A percentile compares a stretch with the other conserved stretches of the same genome.
Conservation (phyloP, 2,888 invertebrate genomes). For the Mylabris sibirica region DNA sequence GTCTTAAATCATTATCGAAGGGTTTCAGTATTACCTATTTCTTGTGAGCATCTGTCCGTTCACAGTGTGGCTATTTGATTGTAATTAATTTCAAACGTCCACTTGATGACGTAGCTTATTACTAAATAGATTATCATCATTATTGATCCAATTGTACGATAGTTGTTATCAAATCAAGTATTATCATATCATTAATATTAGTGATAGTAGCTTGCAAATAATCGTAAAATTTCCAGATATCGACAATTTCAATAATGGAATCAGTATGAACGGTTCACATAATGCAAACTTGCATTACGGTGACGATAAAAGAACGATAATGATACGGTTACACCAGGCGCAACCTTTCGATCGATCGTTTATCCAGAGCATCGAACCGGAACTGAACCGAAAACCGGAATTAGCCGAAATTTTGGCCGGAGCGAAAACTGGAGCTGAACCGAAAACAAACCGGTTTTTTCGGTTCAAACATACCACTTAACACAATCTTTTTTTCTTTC, state of each 20-base stretch:
- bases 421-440: no score
- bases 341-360: neutral
- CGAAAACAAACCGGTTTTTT: no score
- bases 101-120: neutral
- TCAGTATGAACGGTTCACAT: neutral
- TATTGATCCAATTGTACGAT: slow-evolving; percentile 12
- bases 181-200: slow-evolving; percentile 41
- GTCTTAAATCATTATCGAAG: slow-evolving; percentile 12
- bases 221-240: slow-evolving; percentile 5
- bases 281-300: neutral
- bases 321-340: neutral
- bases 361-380: no score
- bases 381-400: no score
- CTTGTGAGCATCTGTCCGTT: slow-evolving; percentile 11
- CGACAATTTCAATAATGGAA: neutral
- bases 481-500: no score
- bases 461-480: no score
- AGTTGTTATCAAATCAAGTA: slow-evolving; percentile 36
- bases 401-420: no score
- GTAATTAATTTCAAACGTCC: slow-evolving; percentile 11
- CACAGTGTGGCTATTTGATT: slow-evolving; percentile 12
- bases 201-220: slow-evolving; percentile 33
- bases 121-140: neutral
- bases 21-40: neutral
- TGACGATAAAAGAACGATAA: neutral